phyloP scores from a whole-genome alignment of 2,888 invertebrate genomes.

The Lapara coniferarum region DNA sequence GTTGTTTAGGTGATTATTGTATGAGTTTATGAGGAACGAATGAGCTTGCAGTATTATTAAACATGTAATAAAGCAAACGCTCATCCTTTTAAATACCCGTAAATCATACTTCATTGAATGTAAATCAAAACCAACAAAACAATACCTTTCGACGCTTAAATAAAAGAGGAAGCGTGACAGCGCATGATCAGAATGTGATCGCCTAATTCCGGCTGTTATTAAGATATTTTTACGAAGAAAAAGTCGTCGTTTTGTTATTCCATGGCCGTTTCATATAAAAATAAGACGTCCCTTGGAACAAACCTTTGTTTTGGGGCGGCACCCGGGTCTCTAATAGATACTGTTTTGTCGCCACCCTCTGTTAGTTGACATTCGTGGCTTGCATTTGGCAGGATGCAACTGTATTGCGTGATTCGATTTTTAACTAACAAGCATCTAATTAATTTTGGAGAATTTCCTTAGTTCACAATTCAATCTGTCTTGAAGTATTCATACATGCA shows the following conservation, averaged over 20 bases:
- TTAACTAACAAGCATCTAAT: slow-evolving; percentile 42
- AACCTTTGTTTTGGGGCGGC: slow-evolving; percentile 74
- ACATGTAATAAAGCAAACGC: slow-evolving; percentile 49
- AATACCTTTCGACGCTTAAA: slow-evolving; percentile 58
- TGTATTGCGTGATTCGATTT: slow-evolving; percentile 74
- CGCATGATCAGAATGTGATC: slow-evolving; percentile 78
- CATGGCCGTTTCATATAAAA: slow-evolving; percentile 74
- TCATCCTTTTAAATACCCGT: slow-evolving; percentile 67
- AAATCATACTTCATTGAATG: slow-evolving; percentile 63
- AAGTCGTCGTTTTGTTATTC: slow-evolving; percentile 73
- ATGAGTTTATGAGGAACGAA: slow-evolving; percentile 13
- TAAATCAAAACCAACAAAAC: slow-evolving; percentile 70
- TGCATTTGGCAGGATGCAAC: slow-evolving; percentile 78
- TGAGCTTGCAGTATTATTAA: slow-evolving; percentile 33
- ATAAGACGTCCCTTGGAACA: slow-evolving; percentile 76
- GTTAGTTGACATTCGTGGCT: slow-evolving; percentile 76
- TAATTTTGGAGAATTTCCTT: neutral
- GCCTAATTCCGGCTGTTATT: slow-evolving; percentile 73
- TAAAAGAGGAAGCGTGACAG: slow-evolving; percentile 69
- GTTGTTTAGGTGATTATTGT: neutral
- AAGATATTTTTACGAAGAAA: slow-evolving; percentile 79
- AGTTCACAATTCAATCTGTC: neutral
- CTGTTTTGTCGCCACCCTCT: slow-evolving; percentile 67
- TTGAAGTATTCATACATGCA: too few relatives aligned
- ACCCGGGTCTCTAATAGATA: slow-evolving; percentile 64